Base-by-base conservation (phyloP, 2,888 invertebrate genomes). In the Ochropleura leucogaster region DNA sequence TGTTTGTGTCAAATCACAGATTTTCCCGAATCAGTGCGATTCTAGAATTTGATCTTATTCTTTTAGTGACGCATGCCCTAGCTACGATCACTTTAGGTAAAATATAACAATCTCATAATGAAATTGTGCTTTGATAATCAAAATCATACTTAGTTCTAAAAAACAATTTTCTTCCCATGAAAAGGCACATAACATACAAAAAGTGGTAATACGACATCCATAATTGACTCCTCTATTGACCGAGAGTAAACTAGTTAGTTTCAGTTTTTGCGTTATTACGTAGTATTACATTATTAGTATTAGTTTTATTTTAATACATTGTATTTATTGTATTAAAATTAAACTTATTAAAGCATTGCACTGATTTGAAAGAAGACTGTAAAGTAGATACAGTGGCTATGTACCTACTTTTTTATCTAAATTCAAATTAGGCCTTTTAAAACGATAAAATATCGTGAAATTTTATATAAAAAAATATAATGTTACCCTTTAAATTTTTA, bases 301-400 rank as follows among this genome's bases (percentile, higher is more conserved):
- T 46, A 46, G 6, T 3, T 30, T 30, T 30, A 30, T 30, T 30
- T 3, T 30, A 30, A 30, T 30, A 30, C 30, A 30, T 2, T 30
- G 30, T 18, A 44, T 42, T 10, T 4, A 14, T 18, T 71, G 18
- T 49, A 44, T 30, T 12, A 18, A 14, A 40, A 55, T 44, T n/a
- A 44, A 64, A 49, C 12, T 8, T 55, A 16, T 0, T 74, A 51
- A 20, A 53, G 47, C 53, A 64, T 64, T 83, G 75, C 79, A 83
- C 85, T 74, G 85, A 75, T 55, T 68, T 70, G 55, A 79, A 79
- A 74, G 72, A 72, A 83, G 83, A 79, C 85, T 77, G 68, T 71
- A 57, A 66, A 66, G 6, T 57, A 55, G 75, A 62, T 70, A 66
- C 80, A 63, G 51, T 79, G 73, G 81, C 68, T 74, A 68, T 71